These are phyloP conservation scores for Acrocyrtus sp. DNA, from an alignment of 2,888 invertebrate species.

Conservation along the genomic window DNA sequence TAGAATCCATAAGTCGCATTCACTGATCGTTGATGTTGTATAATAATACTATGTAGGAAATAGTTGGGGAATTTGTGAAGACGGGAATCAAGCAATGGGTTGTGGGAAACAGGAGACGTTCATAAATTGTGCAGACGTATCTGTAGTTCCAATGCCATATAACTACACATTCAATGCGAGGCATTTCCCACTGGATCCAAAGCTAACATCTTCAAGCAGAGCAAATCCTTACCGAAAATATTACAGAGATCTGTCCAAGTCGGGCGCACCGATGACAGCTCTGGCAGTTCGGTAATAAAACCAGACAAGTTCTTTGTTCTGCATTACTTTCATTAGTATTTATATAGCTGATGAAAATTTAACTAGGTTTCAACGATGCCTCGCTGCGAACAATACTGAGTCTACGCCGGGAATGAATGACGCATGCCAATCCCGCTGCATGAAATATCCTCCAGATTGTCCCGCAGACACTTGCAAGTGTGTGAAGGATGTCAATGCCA, in stretches of 20 bases:
- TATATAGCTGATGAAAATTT: too few relatives aligned
- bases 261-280: constrained; percentile 66
- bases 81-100: constrained; percentile 72
- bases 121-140: constrained; percentile 88
- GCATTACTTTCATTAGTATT: background rate
- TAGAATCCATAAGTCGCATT: too few relatives aligned
- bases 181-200: constrained; percentile 75
- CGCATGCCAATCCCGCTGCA: constrained; percentile 88
- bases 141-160: constrained; percentile 70
- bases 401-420: constrained; percentile 79
- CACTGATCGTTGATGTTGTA: too few relatives aligned
- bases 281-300: constrained; percentile 55
- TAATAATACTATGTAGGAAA: too few relatives aligned
- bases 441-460: constrained; percentile 88
- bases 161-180: constrained; percentile 51
- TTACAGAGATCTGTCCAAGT: constrained; percentile 77
- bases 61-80: constrained; percentile 89
- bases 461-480: constrained; percentile 80
- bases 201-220: constrained; percentile 73
- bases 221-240: constrained; percentile 80
- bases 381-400: constrained; percentile 74
- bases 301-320: background rate
- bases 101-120: constrained; percentile 93
- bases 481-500: constrained; percentile 82
- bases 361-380: constrained; percentile 81